Percentiles rank a stretch among this genome's conserved stretches.
Evolutionary conservation across 2,113 vertebrate species (phyloP).

Genomic region (Apaloderma vittatum): DNA sequence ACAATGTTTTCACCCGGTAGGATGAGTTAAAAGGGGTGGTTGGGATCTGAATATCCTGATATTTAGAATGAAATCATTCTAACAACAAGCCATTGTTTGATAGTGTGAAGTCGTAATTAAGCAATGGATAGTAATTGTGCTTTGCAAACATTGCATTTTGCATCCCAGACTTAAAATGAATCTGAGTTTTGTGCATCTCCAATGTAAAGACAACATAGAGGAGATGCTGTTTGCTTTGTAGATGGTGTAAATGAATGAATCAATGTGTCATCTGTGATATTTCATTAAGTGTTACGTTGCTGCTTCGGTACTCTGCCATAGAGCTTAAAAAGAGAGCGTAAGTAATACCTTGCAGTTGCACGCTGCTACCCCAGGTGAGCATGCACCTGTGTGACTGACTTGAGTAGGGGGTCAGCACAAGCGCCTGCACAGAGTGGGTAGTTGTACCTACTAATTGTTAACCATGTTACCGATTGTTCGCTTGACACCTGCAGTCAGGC

Average conservation of each 20-base stretch:
- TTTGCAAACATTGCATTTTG: neutral
- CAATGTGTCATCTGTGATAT: neutral
- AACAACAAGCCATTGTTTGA: neutral
- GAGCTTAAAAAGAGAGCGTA: neutral
- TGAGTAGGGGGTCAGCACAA: neutral
- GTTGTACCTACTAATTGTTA: neutral
- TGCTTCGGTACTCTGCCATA: neutral
- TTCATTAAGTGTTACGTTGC: neutral
- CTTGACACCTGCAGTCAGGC: neutral
- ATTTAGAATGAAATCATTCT: neutral
- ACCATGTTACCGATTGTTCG: neutral
- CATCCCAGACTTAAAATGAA: neutral
- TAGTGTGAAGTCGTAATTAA: neutral
- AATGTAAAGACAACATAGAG: neutral
- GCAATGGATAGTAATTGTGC: neutral
- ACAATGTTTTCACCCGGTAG: neutral
- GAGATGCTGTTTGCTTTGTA: neutral
- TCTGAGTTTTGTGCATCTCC: neutral
- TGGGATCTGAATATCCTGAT: neutral
- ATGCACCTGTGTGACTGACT: neutral
- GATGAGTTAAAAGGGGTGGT: neutral
- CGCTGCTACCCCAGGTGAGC: neutral
- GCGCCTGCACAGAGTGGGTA: neutral
- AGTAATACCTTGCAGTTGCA: neutral
- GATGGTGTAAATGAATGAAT: neutral